These are phyloP conservation scores for Dyspetes luteomarginatus DNA, from an alignment of 2,888 invertebrate genomes.

Conservation along the genomic window DNA sequence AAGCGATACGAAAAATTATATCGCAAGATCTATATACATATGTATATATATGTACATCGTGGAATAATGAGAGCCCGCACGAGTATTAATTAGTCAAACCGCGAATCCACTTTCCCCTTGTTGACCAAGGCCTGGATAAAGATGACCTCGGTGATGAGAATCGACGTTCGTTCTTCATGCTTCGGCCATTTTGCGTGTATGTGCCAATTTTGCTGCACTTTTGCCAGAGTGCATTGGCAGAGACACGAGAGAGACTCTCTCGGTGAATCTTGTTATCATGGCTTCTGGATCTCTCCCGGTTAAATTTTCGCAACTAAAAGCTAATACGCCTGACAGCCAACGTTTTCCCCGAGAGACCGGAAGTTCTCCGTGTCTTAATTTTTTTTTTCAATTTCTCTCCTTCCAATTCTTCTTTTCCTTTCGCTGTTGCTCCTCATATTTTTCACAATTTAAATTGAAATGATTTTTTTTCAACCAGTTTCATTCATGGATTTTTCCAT, in stretches of 20 bases:
- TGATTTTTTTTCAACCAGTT: neutral
- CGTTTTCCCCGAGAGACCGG: constrained; percentile 23
- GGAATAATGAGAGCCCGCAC: constrained; percentile 29
- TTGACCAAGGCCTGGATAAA: constrained; percentile 62
- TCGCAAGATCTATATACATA: neutral
- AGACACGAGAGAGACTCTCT: constrained; percentile 1
- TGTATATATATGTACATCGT: neutral
- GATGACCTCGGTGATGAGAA: constrained; percentile 61
- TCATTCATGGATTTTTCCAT: no score
- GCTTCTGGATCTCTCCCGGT: constrained; percentile 7
- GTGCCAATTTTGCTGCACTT: neutral
- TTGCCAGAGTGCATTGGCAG: neutral
- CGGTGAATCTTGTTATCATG: constrained; percentile 29
- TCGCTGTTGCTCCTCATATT: neutral
- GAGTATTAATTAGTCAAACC: constrained; percentile 68
- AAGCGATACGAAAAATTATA: neutral
- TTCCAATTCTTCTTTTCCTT: neutral
- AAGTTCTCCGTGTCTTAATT: constrained; percentile 31
- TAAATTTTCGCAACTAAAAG: constrained; percentile 48
- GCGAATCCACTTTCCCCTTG: constrained; percentile 70
- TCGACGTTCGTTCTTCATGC: constrained; percentile 15
- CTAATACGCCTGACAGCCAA: constrained; percentile 6
- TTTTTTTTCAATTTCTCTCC: neutral
- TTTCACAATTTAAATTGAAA: neutral
- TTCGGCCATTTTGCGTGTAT: constrained; percentile 27